These are phyloP conservation scores for Anableps anableps DNA, from an alignment of 2,797 vertebrate species.

Conservation along the genomic window DNA sequence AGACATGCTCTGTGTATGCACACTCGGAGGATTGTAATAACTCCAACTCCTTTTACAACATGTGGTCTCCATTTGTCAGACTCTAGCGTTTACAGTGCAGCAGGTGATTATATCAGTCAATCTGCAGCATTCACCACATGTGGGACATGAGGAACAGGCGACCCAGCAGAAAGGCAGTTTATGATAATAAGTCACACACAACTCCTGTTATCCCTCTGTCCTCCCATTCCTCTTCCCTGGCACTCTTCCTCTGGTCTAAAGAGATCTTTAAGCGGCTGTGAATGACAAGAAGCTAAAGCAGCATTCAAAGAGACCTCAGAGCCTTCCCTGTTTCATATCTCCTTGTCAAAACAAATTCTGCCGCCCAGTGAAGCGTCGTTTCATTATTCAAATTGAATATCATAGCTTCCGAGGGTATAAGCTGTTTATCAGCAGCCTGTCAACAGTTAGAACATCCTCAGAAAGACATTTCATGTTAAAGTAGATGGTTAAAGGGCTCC, in stretches of 20 bases:
- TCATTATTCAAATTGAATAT: slow-evolving; percentile 76
- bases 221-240: slow-evolving; percentile 9
- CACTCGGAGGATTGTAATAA: slow-evolving; percentile 27
- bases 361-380: slow-evolving; percentile 48
- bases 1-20: slow-evolving; percentile 21
- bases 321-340: slow-evolving; percentile 55
- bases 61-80: background rate
- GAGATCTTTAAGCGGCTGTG: slow-evolving; percentile 47
- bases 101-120: slow-evolving; percentile 31
- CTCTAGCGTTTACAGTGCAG: slow-evolving; percentile 17
- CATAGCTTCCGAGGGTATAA: slow-evolving; percentile 58
- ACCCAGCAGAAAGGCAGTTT: slow-evolving; percentile 49
- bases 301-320: slow-evolving; percentile 51
- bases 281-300: slow-evolving; percentile 41
- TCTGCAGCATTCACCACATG: slow-evolving; percentile 29
- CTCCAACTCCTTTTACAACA: slow-evolving; percentile 20
- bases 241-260: slow-evolving; percentile 30
- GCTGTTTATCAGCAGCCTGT: slow-evolving; percentile 68
- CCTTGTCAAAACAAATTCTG: slow-evolving; percentile 67
- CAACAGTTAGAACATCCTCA: slow-evolving; percentile 55
- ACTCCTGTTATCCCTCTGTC: slow-evolving; percentile 33
- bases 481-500: slow-evolving; percentile 33
- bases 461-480: slow-evolving; percentile 39
- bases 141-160: slow-evolving; percentile 55
- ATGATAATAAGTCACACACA: slow-evolving; percentile 44